Percentiles rank a stretch among this genome's conserved stretches.
These are phyloP conservation scores for Bombus turneri DNA, from an alignment of 1,140 invertebrate species.

Conservation along the genomic window DNA sequence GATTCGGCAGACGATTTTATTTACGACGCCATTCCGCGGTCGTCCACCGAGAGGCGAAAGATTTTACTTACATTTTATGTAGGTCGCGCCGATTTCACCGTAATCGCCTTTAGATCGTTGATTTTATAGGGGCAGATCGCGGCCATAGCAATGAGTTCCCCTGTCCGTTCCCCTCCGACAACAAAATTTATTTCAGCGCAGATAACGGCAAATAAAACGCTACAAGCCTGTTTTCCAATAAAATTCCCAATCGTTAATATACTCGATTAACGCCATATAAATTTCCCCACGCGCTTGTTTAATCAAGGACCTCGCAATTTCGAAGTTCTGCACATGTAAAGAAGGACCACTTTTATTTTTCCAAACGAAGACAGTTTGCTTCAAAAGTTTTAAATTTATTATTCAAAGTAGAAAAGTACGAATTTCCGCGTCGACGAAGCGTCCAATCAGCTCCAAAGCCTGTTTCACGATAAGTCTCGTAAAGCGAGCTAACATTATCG, in stretches of 20 bases:
- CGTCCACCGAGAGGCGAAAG: constrained; percentile 9
- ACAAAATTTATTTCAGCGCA: too few relatives aligned
- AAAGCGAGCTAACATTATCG: constrained; percentile 26
- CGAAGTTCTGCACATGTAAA: background rate
- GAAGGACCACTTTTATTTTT: background rate
- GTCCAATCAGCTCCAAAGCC: constrained; percentile 11
- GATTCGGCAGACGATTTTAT: constrained; percentile 30
- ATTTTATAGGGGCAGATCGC: too few relatives aligned
- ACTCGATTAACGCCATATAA: too few relatives aligned
- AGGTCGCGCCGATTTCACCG: constrained; percentile 17
- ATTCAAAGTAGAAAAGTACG: background rate
- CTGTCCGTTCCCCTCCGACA: too few relatives aligned
- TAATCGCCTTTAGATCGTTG: too few relatives aligned
- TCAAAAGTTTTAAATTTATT: background rate
- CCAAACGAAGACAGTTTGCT: background rate
- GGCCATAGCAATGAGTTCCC: too few relatives aligned
- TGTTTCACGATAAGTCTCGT: constrained; percentile 6
- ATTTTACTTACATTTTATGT: constrained; percentile 37
- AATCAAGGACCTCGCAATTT: too few relatives aligned
- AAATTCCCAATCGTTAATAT: too few relatives aligned
- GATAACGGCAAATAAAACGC: too few relatives aligned
- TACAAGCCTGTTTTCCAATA: too few relatives aligned
- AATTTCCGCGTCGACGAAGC: background rate
- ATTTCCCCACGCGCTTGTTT: too few relatives aligned
- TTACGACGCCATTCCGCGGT: constrained; percentile 32